These are phyloP conservation scores for Petroica traversi DNA, from an alignment of 2,113 vertebrate species.

Conservation along the genomic window DNA sequence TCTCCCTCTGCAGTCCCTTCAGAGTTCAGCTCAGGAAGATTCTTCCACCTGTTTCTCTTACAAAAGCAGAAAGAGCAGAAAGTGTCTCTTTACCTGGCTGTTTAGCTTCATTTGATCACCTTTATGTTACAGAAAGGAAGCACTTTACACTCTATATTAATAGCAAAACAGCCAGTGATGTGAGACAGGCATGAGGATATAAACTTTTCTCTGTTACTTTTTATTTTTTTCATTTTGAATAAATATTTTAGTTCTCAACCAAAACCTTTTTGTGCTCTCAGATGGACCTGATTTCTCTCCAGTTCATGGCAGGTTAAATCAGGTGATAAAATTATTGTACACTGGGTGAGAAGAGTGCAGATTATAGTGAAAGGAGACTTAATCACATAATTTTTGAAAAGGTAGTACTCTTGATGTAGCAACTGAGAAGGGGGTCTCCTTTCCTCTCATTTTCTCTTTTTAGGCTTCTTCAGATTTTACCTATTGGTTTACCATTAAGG, in stretches of 20 bases:
- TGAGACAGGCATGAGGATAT: not conserved
- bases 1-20: not conserved
- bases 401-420: not conserved
- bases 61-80: not conserved
- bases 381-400: slow-evolving; percentile 5
- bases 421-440: not conserved
- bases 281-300: not conserved
- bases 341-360: not conserved
- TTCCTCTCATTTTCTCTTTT: not conserved
- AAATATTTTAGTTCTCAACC: not conserved
- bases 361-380: not conserved
- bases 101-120: not conserved
- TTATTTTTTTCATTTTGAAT: not conserved
- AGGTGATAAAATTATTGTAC: not conserved
- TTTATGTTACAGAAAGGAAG: not conserved
- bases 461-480: not conserved
- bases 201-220: not conserved
- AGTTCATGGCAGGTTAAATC: not conserved
- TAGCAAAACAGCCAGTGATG: not conserved
- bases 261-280: not conserved
- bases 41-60: not conserved
- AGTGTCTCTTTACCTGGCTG: not conserved
- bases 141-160: not conserved
- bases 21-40: not conserved
- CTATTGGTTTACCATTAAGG: not conserved